These are phyloP conservation scores for Entomyzon cyanotis DNA, from an alignment of 2,113 vertebrate species.

Conservation along the genomic window DNA sequence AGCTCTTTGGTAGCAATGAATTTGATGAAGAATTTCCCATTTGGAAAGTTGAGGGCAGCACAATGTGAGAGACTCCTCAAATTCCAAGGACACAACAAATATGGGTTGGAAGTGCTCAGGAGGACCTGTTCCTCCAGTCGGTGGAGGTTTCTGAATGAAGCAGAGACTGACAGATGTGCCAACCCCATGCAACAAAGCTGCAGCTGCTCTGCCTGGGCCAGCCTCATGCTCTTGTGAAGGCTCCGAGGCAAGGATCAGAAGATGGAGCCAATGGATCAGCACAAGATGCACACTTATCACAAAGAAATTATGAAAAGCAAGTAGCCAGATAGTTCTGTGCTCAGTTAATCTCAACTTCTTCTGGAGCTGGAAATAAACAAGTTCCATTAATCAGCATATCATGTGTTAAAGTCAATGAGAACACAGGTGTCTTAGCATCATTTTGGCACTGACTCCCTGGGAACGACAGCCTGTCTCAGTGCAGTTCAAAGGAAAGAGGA, in stretches of 20 bases:
- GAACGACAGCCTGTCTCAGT: background rate
- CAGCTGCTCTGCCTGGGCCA: background rate
- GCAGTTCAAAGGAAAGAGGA: background rate
- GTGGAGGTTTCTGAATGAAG: background rate
- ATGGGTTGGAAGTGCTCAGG: background rate
- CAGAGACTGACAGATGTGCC: background rate
- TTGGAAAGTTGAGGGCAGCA: background rate
- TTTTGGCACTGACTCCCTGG: background rate
- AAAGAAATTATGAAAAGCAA: background rate
- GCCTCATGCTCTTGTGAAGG: background rate
- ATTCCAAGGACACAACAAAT: background rate
- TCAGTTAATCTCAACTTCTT: background rate
- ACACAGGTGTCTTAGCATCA: background rate
- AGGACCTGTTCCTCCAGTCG: background rate
- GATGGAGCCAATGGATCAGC: rapidly evolving
- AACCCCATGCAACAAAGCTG: rapidly evolving
- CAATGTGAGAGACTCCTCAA: background rate
- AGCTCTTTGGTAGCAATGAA: background rate
- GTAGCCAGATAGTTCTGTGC: background rate
- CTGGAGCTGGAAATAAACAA: background rate
- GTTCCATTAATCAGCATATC: background rate
- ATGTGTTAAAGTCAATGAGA: background rate
- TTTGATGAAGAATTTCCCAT: background rate
- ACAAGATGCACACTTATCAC: background rate
- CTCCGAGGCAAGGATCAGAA: background rate